Evolutionary conservation across 2,797 vertebrate species (phyloP), one percentile per base, ranked within the genome.

Genomic region (Geotrypetes seraphini): DNA sequence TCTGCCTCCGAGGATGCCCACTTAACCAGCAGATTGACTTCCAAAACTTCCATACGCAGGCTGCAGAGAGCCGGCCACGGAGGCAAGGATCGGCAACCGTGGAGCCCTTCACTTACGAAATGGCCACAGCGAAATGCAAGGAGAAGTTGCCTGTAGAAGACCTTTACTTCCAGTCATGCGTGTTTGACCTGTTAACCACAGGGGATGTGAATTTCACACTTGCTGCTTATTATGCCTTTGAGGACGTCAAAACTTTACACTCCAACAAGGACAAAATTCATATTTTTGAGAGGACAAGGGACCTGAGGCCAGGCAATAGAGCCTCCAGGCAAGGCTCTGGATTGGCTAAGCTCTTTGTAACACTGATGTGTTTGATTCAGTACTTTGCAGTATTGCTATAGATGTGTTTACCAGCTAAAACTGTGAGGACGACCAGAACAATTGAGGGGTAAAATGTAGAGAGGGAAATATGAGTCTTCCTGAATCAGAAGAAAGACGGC

Each of bases 161-260:
- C 65, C 72, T 98, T 28, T 99, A 99, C 63, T 99, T 94, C 51
- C 90, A 98, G 53, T 97, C 95, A 28, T 99, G 95, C 7, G 89
- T 99, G 57, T 99, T 99, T 1, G 95, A 99, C 57, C 89, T 98
- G 30, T 80, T 98, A 27, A 96, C 91, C 11, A 95, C 95, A 0
- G 95, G 95, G 1, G 95, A 99, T 1, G 83, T 93, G 53, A 95
- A 96, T 83, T 99, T 99, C 75, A 97, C 92, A 12, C 81, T 96
- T 78, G 92, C 95, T n/a, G 95, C 95, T 63, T 98, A 90, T 65
- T 97, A 96, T 1, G 95, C 95, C 38, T 81, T 99, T 29, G 91
- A 99, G 79, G 95, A 99, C 0, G 91, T 94, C 43, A 97, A 92
- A 73, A 79, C 82, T 87, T 89, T 99, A 43, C 94, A 94, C 67